Percentiles rank a stretch among this genome's conserved stretches.
These are phyloP conservation scores for Panulirus ornatus DNA, from an alignment of 1,140 invertebrate genomes.

Conservation along the genomic window DNA sequence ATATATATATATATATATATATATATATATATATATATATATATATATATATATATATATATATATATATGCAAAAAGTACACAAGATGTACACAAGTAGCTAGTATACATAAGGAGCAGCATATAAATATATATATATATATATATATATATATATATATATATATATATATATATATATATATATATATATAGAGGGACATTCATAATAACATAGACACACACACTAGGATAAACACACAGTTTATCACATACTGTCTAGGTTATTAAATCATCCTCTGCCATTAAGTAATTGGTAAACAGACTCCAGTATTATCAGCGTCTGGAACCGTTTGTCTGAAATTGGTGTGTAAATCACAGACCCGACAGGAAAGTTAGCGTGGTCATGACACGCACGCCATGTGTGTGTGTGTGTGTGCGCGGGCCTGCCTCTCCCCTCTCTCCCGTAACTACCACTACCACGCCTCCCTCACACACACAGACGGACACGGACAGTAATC, in stretches of 20 bases:
- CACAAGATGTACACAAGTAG: too few relatives aligned
- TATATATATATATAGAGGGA: not conserved
- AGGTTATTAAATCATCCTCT: not conserved
- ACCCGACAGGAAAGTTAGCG: not conserved
- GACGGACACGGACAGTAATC: too few relatives aligned
- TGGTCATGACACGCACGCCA: not conserved
- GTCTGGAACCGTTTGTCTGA: not conserved
- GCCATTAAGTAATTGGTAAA: constrained; percentile 12
- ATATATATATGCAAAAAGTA: too few relatives aligned
- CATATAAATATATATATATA: too few relatives aligned
- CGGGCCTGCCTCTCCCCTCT: too few relatives aligned
- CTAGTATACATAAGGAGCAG: too few relatives aligned
- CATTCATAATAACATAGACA: not conserved
- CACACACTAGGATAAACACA: not conserved
- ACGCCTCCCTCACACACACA: too few relatives aligned
- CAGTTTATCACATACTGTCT: not conserved
- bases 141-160: not conserved
- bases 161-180: not conserved
- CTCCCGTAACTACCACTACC: too few relatives aligned
- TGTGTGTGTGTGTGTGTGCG: too few relatives aligned
- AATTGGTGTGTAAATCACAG: not conserved
- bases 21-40: too few relatives aligned
- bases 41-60: too few relatives aligned
- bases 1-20: too few relatives aligned
- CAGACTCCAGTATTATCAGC: not conserved